These are phyloP conservation scores for Mallateleia sp. DNA, from an alignment of 2,888 invertebrate species.

Conservation along the genomic window DNA sequence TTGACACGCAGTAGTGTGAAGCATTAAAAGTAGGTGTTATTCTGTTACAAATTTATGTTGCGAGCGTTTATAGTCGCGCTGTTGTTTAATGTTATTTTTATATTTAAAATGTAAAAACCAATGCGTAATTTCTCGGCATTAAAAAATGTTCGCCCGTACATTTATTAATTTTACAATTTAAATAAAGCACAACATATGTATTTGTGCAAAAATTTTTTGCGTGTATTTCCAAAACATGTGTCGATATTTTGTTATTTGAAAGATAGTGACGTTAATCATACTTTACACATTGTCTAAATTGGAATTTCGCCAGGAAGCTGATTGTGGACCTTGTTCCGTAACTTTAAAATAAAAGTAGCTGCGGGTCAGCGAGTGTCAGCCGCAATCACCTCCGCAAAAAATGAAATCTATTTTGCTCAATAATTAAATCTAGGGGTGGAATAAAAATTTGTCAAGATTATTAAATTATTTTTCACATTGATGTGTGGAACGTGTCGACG, in stretches of 20 bases:
- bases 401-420: slow-evolving; percentile 87
- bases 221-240: too few species aligned
- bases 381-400: slow-evolving; percentile 86
- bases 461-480: slow-evolving; percentile 85
- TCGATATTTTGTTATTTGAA: too few species aligned
- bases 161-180: slow-evolving; percentile 28
- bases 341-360: slow-evolving; percentile 80
- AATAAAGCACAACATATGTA: background rate
- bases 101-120: slow-evolving; percentile 18
- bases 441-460: slow-evolving; percentile 87
- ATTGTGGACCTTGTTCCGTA: slow-evolving; percentile 71
- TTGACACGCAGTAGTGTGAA: background rate
- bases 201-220: too few species aligned
- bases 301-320: slow-evolving; percentile 69
- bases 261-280: slow-evolving; percentile 61
- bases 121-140: slow-evolving; percentile 25
- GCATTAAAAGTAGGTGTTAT: slow-evolving; percentile 21
- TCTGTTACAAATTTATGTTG: slow-evolving; percentile 4
- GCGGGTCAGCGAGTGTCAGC: slow-evolving; percentile 76
- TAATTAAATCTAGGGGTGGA: slow-evolving; percentile 86
- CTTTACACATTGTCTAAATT: slow-evolving; percentile 65
- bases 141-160: background rate
- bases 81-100: slow-evolving; percentile 31
- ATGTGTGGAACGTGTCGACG: slow-evolving; percentile 72
- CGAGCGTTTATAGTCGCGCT: background rate